Percentiles rank a stretch among this genome's conserved stretches.
phyloP scores from a whole-genome alignment of 2,888 invertebrate species.

The Protula sp. region DNA sequence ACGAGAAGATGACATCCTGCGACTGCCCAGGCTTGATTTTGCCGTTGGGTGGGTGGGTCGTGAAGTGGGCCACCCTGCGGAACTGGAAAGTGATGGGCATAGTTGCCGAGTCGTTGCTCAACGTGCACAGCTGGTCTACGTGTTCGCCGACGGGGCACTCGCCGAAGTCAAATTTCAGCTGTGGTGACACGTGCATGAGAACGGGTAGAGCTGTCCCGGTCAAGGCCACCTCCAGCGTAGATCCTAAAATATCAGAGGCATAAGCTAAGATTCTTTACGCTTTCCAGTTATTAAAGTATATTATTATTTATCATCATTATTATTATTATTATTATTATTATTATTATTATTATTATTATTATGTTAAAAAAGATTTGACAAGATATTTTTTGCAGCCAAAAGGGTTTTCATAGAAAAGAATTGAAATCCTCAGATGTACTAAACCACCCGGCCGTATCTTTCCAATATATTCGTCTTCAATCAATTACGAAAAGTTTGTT shows the following conservation, averaged over 20 bases:
- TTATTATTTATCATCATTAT: background rate
- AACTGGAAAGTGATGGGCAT: slow-evolving; percentile 48
- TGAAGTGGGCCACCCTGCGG: slow-evolving; percentile 49
- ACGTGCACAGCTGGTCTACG: slow-evolving; percentile 40
- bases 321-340: background rate
- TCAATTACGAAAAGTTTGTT: too few relatives aligned
- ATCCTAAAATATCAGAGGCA: too few relatives aligned
- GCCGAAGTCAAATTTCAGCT: slow-evolving; percentile 46
- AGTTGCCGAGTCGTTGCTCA: slow-evolving; percentile 43
- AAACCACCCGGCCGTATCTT: too few relatives aligned
- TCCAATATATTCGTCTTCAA: too few relatives aligned
- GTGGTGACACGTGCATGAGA: slow-evolving; percentile 37
- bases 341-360: too few relatives aligned
- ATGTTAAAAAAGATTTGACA: background rate
- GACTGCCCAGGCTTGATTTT: slow-evolving; percentile 42
- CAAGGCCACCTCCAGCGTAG: slow-evolving; percentile 44
- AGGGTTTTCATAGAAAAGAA: too few relatives aligned
- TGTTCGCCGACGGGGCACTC: slow-evolving; percentile 46
- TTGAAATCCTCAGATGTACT: too few relatives aligned
- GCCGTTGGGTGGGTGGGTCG: slow-evolving; percentile 42
- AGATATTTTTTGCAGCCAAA: too few relatives aligned
- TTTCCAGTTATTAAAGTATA: too few relatives aligned
- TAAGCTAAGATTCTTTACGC: background rate
- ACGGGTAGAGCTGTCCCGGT: slow-evolving; percentile 53
- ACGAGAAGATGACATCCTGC: slow-evolving; percentile 49